Evolutionary conservation across 2,113 vertebrate species (phyloP).

Genomic region (Piaya cayana): DNA sequence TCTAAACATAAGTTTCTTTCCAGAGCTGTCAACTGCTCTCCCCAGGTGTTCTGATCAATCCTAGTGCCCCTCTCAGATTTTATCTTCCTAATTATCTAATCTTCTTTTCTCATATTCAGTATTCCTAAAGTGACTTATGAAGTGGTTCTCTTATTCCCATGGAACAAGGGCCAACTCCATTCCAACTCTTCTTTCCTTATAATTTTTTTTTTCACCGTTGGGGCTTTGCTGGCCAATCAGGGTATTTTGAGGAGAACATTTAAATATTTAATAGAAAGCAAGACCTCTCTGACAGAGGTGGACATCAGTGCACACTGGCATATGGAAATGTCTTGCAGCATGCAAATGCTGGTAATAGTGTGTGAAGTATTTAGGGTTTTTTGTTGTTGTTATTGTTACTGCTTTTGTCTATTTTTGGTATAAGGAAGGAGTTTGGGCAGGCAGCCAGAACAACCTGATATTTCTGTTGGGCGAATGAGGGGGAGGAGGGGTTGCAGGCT

Average conservation of each 20-base stretch:
- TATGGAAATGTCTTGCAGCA: neutral
- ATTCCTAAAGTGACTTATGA: neutral
- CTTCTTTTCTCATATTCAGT: neutral
- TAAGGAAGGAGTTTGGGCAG: neutral
- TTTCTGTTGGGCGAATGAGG: neutral
- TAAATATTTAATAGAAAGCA: neutral
- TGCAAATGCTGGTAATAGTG: neutral
- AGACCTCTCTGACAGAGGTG: neutral
- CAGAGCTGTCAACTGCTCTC: neutral
- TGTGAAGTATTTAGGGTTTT: neutral
- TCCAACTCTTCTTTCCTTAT: neutral
- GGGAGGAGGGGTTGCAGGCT: no score
- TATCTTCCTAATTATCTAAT: neutral
- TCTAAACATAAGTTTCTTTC: neutral
- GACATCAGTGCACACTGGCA: rapidly evolving
- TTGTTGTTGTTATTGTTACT: no score
- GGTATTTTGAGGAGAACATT: neutral
- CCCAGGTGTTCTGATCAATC: neutral
- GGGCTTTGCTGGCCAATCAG: neutral
- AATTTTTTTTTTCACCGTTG: neutral
- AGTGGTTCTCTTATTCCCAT: neutral
- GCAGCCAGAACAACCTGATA: neutral
- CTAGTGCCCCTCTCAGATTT: neutral
- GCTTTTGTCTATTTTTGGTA: neutral
- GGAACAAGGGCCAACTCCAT: neutral